Evolutionary conservation across 2,113 vertebrate genomes (phyloP).

Genomic region (Ophiodon elongatus): DNA sequence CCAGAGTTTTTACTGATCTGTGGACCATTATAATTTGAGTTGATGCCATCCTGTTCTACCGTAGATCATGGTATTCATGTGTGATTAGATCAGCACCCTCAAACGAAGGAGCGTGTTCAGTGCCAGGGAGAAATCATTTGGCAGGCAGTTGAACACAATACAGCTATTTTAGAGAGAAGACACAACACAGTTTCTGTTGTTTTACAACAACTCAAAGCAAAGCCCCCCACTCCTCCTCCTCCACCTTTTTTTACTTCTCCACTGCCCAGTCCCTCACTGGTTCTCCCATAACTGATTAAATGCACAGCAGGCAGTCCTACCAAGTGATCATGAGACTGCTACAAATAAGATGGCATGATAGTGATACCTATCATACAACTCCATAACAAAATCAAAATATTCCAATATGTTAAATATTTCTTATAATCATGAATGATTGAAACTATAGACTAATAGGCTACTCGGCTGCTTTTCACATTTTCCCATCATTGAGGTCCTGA

Average conservation of each 20-base stretch:
- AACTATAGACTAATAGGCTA: background rate
- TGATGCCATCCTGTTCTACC: background rate
- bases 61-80: background rate
- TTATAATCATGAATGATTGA: background rate
- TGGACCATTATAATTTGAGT: background rate
- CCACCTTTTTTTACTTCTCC: background rate
- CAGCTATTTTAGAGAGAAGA: background rate
- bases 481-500: background rate
- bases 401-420: background rate
- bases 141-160: background rate
- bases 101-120: background rate
- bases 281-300: background rate
- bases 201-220: background rate
- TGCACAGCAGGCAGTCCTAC: background rate
- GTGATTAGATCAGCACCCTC: background rate
- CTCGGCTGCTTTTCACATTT: background rate
- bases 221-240: constrained; percentile 1
- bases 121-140: background rate
- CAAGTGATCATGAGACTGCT: constrained; percentile 4
- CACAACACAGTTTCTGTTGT: background rate
- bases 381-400: background rate
- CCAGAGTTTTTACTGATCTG: background rate
- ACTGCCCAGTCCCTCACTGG: background rate
- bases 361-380: background rate
- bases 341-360: background rate